Conservation (phyloP, 2,797 vertebrate species). For the Cirrhinus mrigala region DNA sequence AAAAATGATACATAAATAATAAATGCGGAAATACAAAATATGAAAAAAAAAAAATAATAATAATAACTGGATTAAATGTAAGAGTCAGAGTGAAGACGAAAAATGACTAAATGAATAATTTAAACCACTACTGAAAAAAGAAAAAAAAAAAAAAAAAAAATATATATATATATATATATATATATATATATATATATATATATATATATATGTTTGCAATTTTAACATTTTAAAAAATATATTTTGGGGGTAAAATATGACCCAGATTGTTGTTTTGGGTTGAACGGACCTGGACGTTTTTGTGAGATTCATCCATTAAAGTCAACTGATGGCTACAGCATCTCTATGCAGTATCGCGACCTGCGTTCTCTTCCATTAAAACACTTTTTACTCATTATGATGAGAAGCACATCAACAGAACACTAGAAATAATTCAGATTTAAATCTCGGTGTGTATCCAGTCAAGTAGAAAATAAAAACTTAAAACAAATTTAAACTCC, state of each 20-base stretch:
- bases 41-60: too few species aligned
- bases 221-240: not conserved
- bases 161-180: too few species aligned
- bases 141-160: too few species aligned
- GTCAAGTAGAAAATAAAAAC: not conserved
- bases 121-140: too few species aligned
- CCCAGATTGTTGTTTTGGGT: not conserved
- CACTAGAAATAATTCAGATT: constrained; percentile 35
- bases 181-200: too few species aligned
- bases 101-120: too few species aligned
- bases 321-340: constrained; percentile 7
- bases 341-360: constrained; percentile 39
- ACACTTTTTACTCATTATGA: constrained; percentile 59
- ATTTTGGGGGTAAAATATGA: not conserved
- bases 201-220: too few species aligned
- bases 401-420: constrained; percentile 70
- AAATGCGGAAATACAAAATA: not conserved
- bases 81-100: too few species aligned
- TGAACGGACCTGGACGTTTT: not conserved
- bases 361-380: constrained; percentile 46
- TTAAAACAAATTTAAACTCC: not conserved
- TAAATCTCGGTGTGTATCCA: not conserved
- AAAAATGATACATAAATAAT: not conserved
- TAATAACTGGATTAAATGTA: too few species aligned
- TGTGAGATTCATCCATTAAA: constrained; percentile 19